phyloP scores from a whole-genome alignment of 2,888 invertebrate species.

The Stenotaenia linearis region DNA sequence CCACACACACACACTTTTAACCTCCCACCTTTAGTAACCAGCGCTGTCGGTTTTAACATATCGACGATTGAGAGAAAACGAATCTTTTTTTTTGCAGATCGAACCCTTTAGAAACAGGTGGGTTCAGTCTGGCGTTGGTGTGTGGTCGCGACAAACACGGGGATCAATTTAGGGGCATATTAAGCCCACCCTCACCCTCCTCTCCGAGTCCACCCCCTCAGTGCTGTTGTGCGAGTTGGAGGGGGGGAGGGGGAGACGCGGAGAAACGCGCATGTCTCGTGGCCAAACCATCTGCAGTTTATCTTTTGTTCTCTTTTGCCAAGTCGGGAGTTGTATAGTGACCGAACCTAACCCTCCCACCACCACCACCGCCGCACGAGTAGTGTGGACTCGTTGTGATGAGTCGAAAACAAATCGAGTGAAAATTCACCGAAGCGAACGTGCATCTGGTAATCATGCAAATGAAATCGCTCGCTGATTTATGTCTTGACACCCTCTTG shows the following conservation, averaged over 20 bases:
- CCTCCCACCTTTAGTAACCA: conserved; percentile 11
- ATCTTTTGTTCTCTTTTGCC: conserved; percentile 12
- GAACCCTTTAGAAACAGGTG: conserved; percentile 17
- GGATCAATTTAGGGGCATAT: conserved; percentile 23
- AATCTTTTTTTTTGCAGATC: neutral
- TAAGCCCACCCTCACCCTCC: neutral
- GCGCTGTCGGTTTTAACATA: conserved; percentile 6
- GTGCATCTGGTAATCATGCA: too few species aligned
- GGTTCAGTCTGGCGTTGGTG: conserved; percentile 24
- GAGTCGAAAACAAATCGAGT: conserved; percentile 1
- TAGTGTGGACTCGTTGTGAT: neutral
- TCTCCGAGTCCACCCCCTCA: neutral
- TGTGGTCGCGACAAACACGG: conserved; percentile 21
- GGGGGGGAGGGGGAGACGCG: neutral
- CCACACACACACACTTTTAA: neutral
- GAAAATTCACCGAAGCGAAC: neutral
- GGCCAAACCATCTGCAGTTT: conserved; percentile 26
- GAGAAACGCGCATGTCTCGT: too few species aligned
- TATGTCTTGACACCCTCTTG: neutral
- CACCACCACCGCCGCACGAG: neutral
- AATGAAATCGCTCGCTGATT: too few species aligned
- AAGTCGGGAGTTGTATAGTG: conserved; percentile 8
- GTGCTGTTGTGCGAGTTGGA: conserved; percentile 6
- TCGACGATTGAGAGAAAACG: too few species aligned
- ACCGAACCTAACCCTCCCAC: neutral